Conservation (phyloP, 2,888 invertebrate species). For the Synergus itoensis region DNA sequence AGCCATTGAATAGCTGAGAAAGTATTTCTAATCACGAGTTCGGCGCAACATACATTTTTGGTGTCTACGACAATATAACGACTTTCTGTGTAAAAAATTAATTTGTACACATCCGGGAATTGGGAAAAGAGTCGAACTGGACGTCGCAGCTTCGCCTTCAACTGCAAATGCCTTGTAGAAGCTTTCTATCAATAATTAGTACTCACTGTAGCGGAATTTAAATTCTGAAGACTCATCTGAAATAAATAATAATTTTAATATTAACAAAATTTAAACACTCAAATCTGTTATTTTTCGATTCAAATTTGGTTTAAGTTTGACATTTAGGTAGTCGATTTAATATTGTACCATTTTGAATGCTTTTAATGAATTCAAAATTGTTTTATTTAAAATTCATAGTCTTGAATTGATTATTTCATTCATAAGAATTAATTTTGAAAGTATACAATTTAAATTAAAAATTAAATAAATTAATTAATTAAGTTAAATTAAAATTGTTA, state of each 20-base stretch:
- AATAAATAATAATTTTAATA: neutral
- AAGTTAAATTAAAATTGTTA: too few species aligned
- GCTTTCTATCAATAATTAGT: conserved; percentile 5
- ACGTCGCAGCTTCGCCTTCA: neutral
- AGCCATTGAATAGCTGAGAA: conserved; percentile 39
- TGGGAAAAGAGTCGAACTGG: neutral
- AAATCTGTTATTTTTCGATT: neutral
- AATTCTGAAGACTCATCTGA: neutral
- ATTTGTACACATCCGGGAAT: conserved; percentile 34
- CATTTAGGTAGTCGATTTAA: neutral
- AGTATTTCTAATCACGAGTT: conserved; percentile 38
- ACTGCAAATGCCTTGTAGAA: neutral
- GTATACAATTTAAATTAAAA: too few species aligned
- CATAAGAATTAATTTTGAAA: too few species aligned
- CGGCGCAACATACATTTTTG: conserved; percentile 30
- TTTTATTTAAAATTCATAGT: too few species aligned
- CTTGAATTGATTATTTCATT: too few species aligned
- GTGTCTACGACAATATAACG: conserved; percentile 10
- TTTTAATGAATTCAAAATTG: too few species aligned
- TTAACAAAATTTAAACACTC: neutral
- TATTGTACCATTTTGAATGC: neutral
- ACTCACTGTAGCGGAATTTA: neutral
- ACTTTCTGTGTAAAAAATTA: conserved; percentile 35
- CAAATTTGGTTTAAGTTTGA: neutral
- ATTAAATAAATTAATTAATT: too few species aligned